Evolutionary conservation across 2,113 vertebrate genomes (phyloP), one percentile per base, ranked within the genome.

Genomic region (Rhynchomys soricoides): DNA sequence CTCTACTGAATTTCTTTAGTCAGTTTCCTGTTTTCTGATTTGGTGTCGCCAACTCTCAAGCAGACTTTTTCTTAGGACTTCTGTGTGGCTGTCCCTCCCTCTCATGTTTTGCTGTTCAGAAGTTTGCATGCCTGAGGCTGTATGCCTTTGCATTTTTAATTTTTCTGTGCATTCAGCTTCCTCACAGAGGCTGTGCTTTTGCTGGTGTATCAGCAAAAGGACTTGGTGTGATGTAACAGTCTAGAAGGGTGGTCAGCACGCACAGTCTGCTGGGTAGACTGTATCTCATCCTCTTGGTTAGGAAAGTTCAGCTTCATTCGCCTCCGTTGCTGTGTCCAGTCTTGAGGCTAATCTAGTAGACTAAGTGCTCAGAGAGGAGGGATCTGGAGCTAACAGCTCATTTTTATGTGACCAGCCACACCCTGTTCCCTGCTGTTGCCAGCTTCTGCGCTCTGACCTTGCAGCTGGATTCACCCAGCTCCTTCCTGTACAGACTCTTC

Each of bases 71-170:
- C 48, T 82, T 5, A 85, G 66, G 13, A 85, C 71, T 77, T 75
- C 4, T 70, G 12, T 75, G 74, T 86, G n/a, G 1, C 45, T 77
- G 55, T 43, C 50, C 85, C 62, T 82, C 11, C 55, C 11, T 94
- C 48, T 62, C 7, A 1, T 48, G 16, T 85, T 68, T 45, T 31
- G 13, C 55, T 57, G 0, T 79, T 86, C 31, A 70, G 57, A 87
- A 86, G 34, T 74, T 83, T 89, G n/a, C 89, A 15, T 93, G 17
- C 34, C 5, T 40, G 34, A 79, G n/a, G 34, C 71, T 26, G 45
- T 8, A 3, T 92, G 12, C 57, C 45, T 93, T 74, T 93, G 89
- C 68, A 64, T 92, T 95, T 37, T 92, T 85, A 77, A 5, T 94
- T 2, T 75, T 95, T 7, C 71, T 95, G 37, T 57, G 21, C 21